These are phyloP conservation scores for Plebejus anna DNA, from an alignment of 2,888 invertebrate species.

Conservation along the genomic window DNA sequence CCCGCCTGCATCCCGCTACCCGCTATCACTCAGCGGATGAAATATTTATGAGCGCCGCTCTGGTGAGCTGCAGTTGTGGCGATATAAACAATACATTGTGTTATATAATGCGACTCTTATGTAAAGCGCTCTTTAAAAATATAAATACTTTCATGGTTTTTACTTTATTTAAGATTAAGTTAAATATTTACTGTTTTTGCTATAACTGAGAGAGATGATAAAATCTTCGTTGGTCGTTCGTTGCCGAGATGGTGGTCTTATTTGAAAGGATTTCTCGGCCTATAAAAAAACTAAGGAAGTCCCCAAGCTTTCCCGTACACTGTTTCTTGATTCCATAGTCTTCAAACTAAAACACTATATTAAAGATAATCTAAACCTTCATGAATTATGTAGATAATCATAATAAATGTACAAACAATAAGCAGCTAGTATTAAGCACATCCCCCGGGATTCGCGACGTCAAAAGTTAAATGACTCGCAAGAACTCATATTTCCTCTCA, in stretches of 20 bases:
- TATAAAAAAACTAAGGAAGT: no score
- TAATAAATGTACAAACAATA: neutral
- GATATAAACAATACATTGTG: slow-evolving; percentile 22
- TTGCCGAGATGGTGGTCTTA: no score
- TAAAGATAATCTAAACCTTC: neutral
- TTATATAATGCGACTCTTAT: neutral
- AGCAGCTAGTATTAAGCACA: neutral
- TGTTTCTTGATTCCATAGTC: neutral
- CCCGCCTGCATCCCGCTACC: neutral
- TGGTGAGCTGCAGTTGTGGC: slow-evolving; percentile 13
- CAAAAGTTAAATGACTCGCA: slow-evolving; percentile 18
- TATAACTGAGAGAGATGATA: neutral
- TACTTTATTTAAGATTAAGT: neutral
- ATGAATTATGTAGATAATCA: neutral
- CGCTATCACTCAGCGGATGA: slow-evolving; percentile 33
- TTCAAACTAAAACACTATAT: neutral
- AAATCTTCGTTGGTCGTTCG: no score
- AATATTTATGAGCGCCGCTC: slow-evolving; percentile 33
- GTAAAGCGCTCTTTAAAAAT: neutral
- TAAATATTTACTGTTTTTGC: neutral
- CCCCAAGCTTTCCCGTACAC: neutral
- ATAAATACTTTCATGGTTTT: neutral
- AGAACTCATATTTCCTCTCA: slow-evolving; percentile 23
- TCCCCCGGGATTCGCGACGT: slow-evolving; percentile 3
- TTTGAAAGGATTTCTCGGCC: no score